phyloP scores from a whole-genome alignment of 2,113 vertebrate genomes.

The Nestor notabilis region DNA sequence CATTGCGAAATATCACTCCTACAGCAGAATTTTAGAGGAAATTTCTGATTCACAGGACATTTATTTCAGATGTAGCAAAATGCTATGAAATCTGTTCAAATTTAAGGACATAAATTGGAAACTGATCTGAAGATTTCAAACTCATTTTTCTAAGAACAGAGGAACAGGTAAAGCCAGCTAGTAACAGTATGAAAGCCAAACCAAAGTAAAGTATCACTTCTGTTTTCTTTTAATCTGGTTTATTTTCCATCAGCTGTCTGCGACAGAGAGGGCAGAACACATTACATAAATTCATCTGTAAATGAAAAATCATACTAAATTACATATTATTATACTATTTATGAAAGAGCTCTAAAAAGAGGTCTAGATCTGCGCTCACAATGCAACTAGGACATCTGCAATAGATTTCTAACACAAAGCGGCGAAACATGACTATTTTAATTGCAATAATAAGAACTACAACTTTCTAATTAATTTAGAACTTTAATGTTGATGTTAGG shows the following conservation, averaged over 20 bases:
- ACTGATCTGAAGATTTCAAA: not conserved
- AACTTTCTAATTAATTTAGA: not conserved
- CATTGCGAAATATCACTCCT: not conserved
- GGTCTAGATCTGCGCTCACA: not conserved
- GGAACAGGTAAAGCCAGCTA: not conserved
- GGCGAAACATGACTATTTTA: not conserved
- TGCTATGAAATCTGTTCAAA: not conserved
- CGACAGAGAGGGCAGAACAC: not conserved
- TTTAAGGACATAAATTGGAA: not conserved
- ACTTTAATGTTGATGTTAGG: not conserved
- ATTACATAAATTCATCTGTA: not conserved
- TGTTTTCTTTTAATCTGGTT: not conserved
- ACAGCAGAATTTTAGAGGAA: not conserved
- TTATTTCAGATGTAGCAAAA: not conserved
- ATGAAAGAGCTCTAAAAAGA: not conserved
- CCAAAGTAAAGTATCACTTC: not conserved
- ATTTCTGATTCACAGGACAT: not conserved
- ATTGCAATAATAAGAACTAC: not conserved
- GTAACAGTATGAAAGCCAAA: not conserved
- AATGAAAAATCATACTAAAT: not conserved
- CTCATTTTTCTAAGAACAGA: not conserved
- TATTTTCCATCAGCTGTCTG: not conserved
- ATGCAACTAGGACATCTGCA: not conserved
- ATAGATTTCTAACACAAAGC: not conserved
- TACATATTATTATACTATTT: not conserved